Evolutionary conservation across 2,113 vertebrate species (phyloP).

Genomic region (Mola mola): DNA sequence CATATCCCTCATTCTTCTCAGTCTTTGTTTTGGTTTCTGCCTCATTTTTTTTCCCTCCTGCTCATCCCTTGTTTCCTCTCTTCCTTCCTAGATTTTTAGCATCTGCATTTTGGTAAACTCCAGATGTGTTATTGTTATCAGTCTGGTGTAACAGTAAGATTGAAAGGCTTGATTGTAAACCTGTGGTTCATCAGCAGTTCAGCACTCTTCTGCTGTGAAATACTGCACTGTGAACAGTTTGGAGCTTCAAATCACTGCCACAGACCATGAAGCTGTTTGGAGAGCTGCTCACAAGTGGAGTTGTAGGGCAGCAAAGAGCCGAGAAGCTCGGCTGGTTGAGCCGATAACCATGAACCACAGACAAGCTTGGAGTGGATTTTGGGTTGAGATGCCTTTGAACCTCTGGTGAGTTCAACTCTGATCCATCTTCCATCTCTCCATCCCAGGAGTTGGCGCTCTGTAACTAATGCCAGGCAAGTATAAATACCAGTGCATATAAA

Average conservation of each 20-base stretch:
- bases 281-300: slow-evolving; percentile 21
- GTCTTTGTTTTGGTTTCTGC: slow-evolving; percentile 21
- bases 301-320: slow-evolving; percentile 7
- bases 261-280: slow-evolving; percentile 33
- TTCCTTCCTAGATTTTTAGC: too few species aligned
- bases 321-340: slow-evolving; percentile 31
- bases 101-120: slow-evolving; percentile 25
- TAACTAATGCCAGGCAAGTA: slow-evolving; percentile 65
- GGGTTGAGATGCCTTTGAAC: slow-evolving; percentile 55
- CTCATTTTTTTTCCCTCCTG: slow-evolving; percentile 17
- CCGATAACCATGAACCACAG: slow-evolving; percentile 43
- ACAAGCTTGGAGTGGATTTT: slow-evolving; percentile 50
- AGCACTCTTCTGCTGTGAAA: slow-evolving; percentile 1
- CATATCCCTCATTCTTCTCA: slow-evolving; percentile 13
- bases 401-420: slow-evolving; percentile 44
- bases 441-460: slow-evolving; percentile 67
- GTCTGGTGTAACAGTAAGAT: background rate
- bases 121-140: slow-evolving; percentile 23
- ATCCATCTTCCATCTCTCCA: slow-evolving; percentile 50
- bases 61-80: background rate
- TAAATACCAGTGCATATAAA: slow-evolving; percentile 44
- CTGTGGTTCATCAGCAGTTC: background rate
- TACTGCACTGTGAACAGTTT: slow-evolving; percentile 22
- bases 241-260: slow-evolving; percentile 12
- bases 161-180: slow-evolving; percentile 12